Evolutionary conservation across 2,797 vertebrate genomes (phyloP).

Genomic region (Calcarius lapponicus): DNA sequence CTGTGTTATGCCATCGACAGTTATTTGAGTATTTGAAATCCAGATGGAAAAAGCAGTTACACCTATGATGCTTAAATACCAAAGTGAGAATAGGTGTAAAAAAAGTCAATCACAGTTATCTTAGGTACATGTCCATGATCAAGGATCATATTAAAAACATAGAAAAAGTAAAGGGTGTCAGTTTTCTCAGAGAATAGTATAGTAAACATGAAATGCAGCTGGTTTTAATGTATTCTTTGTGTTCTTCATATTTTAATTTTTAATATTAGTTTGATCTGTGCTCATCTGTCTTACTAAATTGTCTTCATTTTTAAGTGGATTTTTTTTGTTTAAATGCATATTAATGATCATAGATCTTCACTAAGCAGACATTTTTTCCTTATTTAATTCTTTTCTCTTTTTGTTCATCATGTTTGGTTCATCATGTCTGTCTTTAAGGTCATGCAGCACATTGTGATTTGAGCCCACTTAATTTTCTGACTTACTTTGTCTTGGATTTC

Average conservation of each 20-base stretch:
- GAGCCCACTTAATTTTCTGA: not conserved
- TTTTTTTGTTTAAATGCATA: not conserved
- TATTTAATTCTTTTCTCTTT: not conserved
- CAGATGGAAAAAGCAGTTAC: not conserved
- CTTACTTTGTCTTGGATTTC: not conserved
- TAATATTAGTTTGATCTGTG: not conserved
- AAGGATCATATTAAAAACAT: not conserved
- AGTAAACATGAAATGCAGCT: not conserved
- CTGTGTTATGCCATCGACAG: not conserved
- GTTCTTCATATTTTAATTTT: not conserved
- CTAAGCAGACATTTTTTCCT: not conserved
- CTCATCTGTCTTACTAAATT: not conserved
- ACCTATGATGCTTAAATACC: not conserved
- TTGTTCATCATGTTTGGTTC: not conserved
- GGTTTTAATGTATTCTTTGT: not conserved
- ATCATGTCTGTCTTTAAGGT: not conserved
- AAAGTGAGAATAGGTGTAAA: not conserved
- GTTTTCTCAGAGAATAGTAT: not conserved
- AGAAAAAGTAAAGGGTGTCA: not conserved
- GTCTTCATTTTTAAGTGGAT: not conserved
- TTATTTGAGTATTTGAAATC: not conserved
- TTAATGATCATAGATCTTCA: not conserved
- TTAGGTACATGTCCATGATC: not conserved
- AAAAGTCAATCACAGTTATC: not conserved
- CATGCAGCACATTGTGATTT: not conserved